phyloP scores from a whole-genome alignment of 2,113 vertebrate species.

The Pseudopodoces humilis region DNA sequence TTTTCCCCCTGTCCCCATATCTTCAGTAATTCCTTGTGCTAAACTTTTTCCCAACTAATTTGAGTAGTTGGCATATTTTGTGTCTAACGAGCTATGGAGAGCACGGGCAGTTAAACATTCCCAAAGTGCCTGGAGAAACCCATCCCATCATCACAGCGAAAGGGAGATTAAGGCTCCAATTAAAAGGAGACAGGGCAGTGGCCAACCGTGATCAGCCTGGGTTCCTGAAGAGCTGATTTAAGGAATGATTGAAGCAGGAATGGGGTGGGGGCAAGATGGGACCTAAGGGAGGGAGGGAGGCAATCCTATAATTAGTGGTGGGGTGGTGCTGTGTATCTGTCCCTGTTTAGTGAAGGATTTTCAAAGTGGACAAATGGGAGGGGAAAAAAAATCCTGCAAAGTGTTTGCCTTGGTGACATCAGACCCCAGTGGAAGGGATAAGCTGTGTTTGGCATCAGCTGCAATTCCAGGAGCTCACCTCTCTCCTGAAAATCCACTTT shows the following conservation, averaged over 20 bases:
- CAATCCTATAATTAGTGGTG: neutral
- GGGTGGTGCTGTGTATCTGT: neutral
- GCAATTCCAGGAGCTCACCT: neutral
- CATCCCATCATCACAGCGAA: neutral
- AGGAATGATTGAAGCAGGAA: neutral
- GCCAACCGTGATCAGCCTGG: neutral
- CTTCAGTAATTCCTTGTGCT: neutral
- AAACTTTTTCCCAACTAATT: constrained; percentile 15
- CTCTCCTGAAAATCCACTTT: neutral
- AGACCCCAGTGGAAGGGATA: neutral
- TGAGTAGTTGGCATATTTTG: constrained; percentile 43
- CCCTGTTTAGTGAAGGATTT: neutral
- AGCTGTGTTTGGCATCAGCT: neutral
- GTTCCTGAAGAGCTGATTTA: constrained; percentile 16
- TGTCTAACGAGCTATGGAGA: constrained; percentile 26
- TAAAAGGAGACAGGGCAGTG: constrained; percentile 47
- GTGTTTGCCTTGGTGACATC: neutral
- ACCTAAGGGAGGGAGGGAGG: neutral
- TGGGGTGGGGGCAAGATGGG: neutral
- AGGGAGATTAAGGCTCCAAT: constrained; percentile 57
- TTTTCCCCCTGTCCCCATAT: too few species aligned
- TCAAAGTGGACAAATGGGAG: neutral
- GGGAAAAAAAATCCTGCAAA: neutral
- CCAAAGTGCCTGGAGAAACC: constrained; percentile 41
- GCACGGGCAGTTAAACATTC: constrained; percentile 52